These are phyloP conservation scores for Ascidia mentula DNA, from an alignment of 23 tunicate genomes.

Conservation along the genomic window DNA sequence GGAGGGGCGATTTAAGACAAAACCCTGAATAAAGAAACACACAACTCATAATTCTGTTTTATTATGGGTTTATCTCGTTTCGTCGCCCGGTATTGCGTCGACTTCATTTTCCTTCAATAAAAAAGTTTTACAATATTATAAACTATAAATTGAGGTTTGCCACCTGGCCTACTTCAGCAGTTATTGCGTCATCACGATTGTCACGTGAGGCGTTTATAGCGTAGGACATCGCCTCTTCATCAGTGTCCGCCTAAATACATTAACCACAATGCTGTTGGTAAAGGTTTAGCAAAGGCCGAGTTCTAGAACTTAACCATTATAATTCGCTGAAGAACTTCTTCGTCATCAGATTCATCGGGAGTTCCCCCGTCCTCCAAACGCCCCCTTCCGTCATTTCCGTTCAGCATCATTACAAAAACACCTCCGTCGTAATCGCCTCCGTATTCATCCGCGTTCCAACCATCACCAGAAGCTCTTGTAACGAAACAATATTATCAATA, in stretches of 20 bases:
- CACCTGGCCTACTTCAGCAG: too few relatives aligned
- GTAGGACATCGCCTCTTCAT: conserved; percentile 18
- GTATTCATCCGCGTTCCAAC: conserved; percentile 65
- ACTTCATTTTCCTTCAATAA: too few relatives aligned
- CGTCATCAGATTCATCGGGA: conserved; percentile 16
- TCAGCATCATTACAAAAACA: conserved; percentile 55
- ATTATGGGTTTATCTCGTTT: too few relatives aligned
- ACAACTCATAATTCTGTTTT: too few relatives aligned
- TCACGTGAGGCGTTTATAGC: neutral
- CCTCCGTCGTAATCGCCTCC: conserved; percentile 47
- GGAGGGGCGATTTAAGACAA: too few relatives aligned
- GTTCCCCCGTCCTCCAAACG: conserved; percentile 7
- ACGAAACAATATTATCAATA: too few relatives aligned
- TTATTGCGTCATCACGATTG: neutral
- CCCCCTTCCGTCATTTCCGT: conserved; percentile 32
- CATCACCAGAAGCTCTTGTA: conserved; percentile 55
- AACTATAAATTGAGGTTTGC: too few relatives aligned
- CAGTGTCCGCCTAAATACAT: conserved; percentile 14
- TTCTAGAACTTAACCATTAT: neutral
- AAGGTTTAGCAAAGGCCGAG: neutral
- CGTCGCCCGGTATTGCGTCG: too few relatives aligned
- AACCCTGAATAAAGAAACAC: too few relatives aligned
- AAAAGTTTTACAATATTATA: too few relatives aligned
- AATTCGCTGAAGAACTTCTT: conserved; percentile 19
- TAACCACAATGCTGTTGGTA: neutral